phyloP scores from a whole-genome alignment of 2,797 vertebrate genomes.

The Darevskia nairensis region DNA sequence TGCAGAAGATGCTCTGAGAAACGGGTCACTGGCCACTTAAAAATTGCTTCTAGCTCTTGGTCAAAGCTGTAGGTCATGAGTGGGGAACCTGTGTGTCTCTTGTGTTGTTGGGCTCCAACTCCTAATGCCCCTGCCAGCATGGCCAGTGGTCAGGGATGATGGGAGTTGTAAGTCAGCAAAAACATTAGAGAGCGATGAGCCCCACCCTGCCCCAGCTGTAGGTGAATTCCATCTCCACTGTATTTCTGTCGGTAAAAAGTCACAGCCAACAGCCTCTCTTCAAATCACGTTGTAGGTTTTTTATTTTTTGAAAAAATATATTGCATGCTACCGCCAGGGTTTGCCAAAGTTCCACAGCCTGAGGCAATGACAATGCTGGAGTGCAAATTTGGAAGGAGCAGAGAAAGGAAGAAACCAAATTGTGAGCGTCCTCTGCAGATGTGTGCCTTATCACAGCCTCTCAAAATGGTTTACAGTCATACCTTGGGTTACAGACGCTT shows the following conservation, averaged over 20 bases:
- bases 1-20: not conserved
- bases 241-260: not conserved
- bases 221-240: not conserved
- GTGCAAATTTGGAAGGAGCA: not conserved
- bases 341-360: not conserved
- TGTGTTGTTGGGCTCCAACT: too few species aligned
- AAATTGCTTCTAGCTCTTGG: not conserved
- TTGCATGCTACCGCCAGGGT: not conserved
- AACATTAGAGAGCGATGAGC: too few species aligned
- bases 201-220: too few species aligned
- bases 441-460: not conserved
- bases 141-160: too few species aligned
- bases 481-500: too few species aligned
- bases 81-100: too few species aligned
- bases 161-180: too few species aligned
- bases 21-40: too few species aligned
- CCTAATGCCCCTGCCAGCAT: too few species aligned
- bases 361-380: not conserved
- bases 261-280: not conserved
- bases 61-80: not conserved
- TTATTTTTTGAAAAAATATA: not conserved
- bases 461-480: not conserved
- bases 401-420: not conserved
- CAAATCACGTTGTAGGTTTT: not conserved
- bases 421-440: not conserved